Base-by-base conservation (phyloP, 1,140 invertebrate species). In the Cydia fagiglandana region DNA sequence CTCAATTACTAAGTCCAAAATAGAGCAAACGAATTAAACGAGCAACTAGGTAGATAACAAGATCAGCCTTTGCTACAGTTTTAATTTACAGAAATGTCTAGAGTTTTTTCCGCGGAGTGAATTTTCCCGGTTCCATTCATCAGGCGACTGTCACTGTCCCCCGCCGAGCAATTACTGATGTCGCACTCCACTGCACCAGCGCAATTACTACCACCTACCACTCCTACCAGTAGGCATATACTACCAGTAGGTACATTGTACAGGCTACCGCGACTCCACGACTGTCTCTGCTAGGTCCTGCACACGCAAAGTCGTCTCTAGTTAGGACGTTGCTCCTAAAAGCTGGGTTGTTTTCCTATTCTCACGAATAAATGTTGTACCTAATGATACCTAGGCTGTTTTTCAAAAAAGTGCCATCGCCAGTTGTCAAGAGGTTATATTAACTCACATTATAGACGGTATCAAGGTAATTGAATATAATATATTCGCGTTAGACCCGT, bases 81-180 rank as follows among this genome's bases (percentile, higher is more conserved):
- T 86, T 88, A 86, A 88, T 88, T 86, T 85, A 84, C 79, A 79
- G 81, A 81, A 75, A 82, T 83, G 81, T 85, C 82, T 83, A 73
- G 80, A 75, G 77, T 87, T 86, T 88, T 75, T 89, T 86, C 84
- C 80, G 78, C 76, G 80, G 75, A 81, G 79, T 82, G 78, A 84
- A 87, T 84, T 86, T 84, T 85, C 81, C 82, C 81, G 77, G 80
- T 73, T 83, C 85, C 81, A 89, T 89, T 89, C 86, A 89, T 89
- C 86, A 89, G 81, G 76, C 80, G 74, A 83, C 78, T 84, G 82
- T 85, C 84, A 83, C 82, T 81, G 80, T 85, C 80, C 81, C 78
- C 81, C 75, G 82, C 79, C 84, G 81, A 83, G 83, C 84, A 89
- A 89, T 89, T 89, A 89, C 83, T 86, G 83, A 87, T 88, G 86